Evolutionary conservation across 2,797 vertebrate genomes (phyloP).

Genomic region (Triplophysa yarkandensis): DNA sequence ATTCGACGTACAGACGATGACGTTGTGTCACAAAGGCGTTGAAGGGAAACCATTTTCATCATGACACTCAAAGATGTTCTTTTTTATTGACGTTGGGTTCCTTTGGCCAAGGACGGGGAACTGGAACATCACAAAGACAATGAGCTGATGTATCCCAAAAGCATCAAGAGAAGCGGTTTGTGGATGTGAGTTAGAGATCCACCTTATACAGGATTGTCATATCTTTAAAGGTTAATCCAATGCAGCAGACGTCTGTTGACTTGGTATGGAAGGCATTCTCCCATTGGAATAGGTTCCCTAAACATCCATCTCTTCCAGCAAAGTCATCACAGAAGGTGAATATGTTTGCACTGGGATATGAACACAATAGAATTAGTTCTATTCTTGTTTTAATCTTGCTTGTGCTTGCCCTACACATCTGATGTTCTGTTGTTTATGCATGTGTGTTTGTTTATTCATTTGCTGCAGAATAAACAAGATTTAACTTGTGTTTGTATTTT

Average conservation of each 20-base stretch:
- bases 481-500: conserved; percentile 60
- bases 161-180: conserved; percentile 1
- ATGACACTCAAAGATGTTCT: conserved; percentile 34
- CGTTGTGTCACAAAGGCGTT: neutral
- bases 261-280: conserved; percentile 48
- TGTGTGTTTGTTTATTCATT: no score
- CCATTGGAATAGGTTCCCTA: conserved; percentile 36
- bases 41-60: conserved; percentile 2
- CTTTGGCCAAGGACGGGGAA: conserved; percentile 33
- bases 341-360: conserved; percentile 17
- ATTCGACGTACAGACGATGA: conserved; percentile 10
- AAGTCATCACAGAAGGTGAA: conserved; percentile 71
- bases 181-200: conserved; percentile 23
- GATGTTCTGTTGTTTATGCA: conserved; percentile 1
- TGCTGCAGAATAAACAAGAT: conserved; percentile 26
- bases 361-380: conserved; percentile 13
- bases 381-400: neutral
- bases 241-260: conserved; percentile 46
- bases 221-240: conserved; percentile 25
- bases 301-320: conserved; percentile 51
- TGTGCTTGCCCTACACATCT: conserved; percentile 8
- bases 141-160: conserved; percentile 18
- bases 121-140: conserved; percentile 28
- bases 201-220: conserved; percentile 6
- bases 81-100: conserved; percentile 30